phyloP scores from a whole-genome alignment of 2,113 vertebrate genomes.

The Ctenomys sociabilis region DNA sequence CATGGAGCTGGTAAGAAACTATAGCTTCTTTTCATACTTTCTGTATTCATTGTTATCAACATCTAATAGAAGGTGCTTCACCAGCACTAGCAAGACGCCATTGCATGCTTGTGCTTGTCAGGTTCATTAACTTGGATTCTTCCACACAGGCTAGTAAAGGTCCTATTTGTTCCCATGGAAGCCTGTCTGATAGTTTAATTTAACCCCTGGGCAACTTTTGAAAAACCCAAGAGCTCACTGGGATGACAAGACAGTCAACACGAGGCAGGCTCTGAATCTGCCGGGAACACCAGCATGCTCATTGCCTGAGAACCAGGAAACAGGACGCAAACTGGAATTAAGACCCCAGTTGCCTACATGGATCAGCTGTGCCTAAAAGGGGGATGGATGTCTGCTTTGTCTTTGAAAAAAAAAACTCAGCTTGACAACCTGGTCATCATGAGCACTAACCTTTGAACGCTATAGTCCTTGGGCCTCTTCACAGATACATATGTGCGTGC shows the following conservation, averaged over 20 bases:
- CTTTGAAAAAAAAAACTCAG: slow-evolving; percentile 52
- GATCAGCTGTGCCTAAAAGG: neutral
- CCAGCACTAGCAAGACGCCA: slow-evolving; percentile 2
- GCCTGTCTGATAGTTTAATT: slow-evolving; percentile 9
- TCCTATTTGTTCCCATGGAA: slow-evolving; percentile 31
- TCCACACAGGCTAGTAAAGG: slow-evolving; percentile 35
- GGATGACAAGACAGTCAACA: neutral
- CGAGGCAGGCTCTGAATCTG: neutral
- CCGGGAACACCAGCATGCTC: neutral
- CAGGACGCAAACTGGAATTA: neutral
- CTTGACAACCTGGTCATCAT: neutral
- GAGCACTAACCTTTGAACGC: slow-evolving; percentile 70
- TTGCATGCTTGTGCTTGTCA: slow-evolving; percentile 32
- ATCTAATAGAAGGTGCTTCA: slow-evolving; percentile 33
- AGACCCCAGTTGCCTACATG: neutral
- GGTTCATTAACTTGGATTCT: slow-evolving; percentile 55
- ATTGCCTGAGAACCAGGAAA: neutral
- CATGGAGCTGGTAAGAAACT: neutral
- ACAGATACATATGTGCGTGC: slow-evolving; percentile 65
- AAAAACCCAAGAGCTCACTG: neutral
- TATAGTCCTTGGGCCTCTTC: slow-evolving; percentile 72
- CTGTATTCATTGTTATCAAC: neutral
- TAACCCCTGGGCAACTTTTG: slow-evolving; percentile 1
- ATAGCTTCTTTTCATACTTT: neutral
- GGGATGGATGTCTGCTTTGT: neutral